phyloP scores from a whole-genome alignment of 2,888 invertebrate species.

The Coelogynopora nodosa region DNA sequence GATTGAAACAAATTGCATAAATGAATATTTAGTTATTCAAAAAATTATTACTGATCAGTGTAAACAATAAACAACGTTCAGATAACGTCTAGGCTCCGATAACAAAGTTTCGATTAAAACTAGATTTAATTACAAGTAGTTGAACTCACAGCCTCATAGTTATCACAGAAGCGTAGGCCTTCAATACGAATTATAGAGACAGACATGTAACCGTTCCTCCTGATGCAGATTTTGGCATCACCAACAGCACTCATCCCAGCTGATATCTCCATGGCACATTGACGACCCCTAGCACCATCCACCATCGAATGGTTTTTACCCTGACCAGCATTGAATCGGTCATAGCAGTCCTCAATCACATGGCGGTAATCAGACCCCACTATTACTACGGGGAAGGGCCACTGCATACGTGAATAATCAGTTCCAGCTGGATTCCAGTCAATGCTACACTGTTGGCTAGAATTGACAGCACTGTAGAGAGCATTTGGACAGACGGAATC shows the following conservation, averaged over 20 bases:
- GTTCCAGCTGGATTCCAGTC: conserved; percentile 27
- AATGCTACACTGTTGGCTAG: neutral
- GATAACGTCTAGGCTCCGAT: no score
- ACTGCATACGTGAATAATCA: neutral
- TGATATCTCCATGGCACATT: neutral
- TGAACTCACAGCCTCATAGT: neutral
- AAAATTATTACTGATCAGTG: no score
- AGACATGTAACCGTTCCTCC: neutral
- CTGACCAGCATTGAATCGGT: neutral
- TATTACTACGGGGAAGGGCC: conserved; percentile 36
- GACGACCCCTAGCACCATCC: neutral
- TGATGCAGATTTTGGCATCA: conserved; percentile 1
- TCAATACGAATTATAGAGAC: neutral
- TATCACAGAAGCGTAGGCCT: neutral
- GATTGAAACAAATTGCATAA: no score
- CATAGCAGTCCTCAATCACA: neutral
- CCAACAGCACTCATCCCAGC: neutral
- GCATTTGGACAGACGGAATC: conserved; percentile 16
- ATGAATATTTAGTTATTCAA: no score
- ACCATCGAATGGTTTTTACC: neutral
- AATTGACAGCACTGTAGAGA: neutral
- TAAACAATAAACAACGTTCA: no score
- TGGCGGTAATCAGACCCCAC: neutral
- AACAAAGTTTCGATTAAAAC: no score
- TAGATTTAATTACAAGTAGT: no score